Percentiles rank a stretch among this genome's conserved stretches.
Conservation (phyloP, 2,888 invertebrate genomes). For the Rotaria sp. region DNA sequence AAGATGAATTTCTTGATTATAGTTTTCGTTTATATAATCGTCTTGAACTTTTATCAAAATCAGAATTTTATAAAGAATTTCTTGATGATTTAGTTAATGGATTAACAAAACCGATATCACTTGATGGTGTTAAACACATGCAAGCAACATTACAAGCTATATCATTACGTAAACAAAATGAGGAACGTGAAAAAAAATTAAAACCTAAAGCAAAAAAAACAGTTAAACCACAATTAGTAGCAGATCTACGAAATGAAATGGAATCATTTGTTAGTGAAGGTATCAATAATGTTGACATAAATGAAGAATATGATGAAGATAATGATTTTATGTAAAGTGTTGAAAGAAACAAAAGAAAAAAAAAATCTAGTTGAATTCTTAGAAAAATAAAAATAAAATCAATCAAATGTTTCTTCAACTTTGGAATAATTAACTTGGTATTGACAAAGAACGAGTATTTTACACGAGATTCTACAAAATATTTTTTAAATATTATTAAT, state of each 20-base stretch:
- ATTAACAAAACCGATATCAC: not conserved
- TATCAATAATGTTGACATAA: not conserved
- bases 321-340: slow-evolving; percentile 4
- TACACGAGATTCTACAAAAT: not conserved
- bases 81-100: not conserved
- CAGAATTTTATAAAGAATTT: not conserved
- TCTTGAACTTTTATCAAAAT: not conserved
- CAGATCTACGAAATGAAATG: not conserved
- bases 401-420: not conserved
- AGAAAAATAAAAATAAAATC: not conserved
- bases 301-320: not conserved
- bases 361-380: not conserved
- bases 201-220: not conserved
- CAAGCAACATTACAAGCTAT: not conserved
- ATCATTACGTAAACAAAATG: not conserved
- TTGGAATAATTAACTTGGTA: not conserved
- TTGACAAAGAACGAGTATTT: not conserved
- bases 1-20: slow-evolving; percentile 7
- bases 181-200: not conserved
- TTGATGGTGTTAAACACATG: not conserved
- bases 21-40: slow-evolving; percentile 21
- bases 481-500: no score
- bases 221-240: not conserved
- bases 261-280: not conserved
- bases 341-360: not conserved